phyloP scores from a whole-genome alignment of 1,140 invertebrate genomes.

The Cheumatopsyche charites region DNA sequence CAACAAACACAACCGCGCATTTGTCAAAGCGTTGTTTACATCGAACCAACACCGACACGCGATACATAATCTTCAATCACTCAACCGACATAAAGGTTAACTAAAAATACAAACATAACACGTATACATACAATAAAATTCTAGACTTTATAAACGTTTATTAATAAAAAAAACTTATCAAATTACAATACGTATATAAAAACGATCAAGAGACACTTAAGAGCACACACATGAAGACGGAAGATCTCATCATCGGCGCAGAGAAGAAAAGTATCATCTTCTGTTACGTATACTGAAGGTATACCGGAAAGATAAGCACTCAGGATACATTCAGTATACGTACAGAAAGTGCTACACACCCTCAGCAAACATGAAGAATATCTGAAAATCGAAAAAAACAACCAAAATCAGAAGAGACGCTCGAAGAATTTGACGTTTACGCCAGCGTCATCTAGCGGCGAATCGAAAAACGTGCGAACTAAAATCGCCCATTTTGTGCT shows the following conservation, averaged over 20 bases:
- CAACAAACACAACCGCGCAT: too few relatives aligned
- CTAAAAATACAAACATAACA: background rate
- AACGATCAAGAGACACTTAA: too few relatives aligned
- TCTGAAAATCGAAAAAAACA: constrained; percentile 56
- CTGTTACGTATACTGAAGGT: constrained; percentile 99
- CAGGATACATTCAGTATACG: constrained; percentile 99
- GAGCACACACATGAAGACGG: background rate
- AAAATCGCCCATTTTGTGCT: too few relatives aligned
- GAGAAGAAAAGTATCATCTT: constrained; percentile 80
- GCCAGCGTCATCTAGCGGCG: constrained; percentile 24
- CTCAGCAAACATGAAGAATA: constrained; percentile 40
- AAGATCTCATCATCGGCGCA: constrained; percentile 56
- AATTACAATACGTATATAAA: background rate
- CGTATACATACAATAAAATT: constrained; percentile 11
- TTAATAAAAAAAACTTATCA: background rate
- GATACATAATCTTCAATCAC: too few relatives aligned
- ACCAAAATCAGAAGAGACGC: constrained; percentile 59
- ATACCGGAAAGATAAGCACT: constrained; percentile 96
- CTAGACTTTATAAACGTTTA: background rate
- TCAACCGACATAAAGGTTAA: too few relatives aligned
- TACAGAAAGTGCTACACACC: constrained; percentile 86
- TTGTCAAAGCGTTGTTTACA: too few relatives aligned
- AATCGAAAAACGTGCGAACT: background rate
- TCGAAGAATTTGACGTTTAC: constrained; percentile 43
- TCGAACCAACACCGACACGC: too few relatives aligned